phyloP scores from a whole-genome alignment of 2,797 vertebrate species.

The Coregonus sp. region DNA sequence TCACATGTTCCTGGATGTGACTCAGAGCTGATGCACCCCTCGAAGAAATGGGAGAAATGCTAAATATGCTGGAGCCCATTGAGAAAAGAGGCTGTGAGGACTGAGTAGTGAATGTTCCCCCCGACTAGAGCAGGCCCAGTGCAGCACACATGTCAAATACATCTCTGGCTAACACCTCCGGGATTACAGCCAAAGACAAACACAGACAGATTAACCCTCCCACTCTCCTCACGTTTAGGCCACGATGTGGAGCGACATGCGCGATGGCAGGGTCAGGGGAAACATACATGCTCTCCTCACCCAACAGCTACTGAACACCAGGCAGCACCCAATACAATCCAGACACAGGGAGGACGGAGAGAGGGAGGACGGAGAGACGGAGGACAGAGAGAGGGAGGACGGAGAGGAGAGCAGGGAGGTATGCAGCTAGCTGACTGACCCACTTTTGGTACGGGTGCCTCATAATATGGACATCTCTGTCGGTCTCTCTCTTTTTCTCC shows the following conservation, averaged over 20 bases:
- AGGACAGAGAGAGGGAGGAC: neutral
- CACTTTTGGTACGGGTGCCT: neutral
- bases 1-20: conserved; percentile 58
- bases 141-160: neutral
- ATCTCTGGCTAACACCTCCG: conserved; percentile 7
- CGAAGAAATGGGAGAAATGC: conserved; percentile 65
- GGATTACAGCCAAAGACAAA: conserved; percentile 25
- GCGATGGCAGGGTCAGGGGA: conserved; percentile 22
- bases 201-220: conserved; percentile 22
- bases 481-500: no score
- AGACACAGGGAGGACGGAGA: conserved; percentile 22
- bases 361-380: neutral
- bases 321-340: conserved; percentile 69
- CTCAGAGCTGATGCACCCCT: conserved; percentile 54
- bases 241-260: no score
- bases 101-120: neutral
- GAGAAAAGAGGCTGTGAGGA: conserved; percentile 34
- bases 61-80: conserved; percentile 54
- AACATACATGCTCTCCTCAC: conserved; percentile 50
- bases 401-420: neutral
- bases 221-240: conserved; percentile 38
- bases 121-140: neutral
- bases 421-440: neutral
- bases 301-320: conserved; percentile 61
- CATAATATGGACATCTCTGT: no score